Base-by-base conservation (phyloP, 1,140 invertebrate species). In the Patella vulgata region DNA sequence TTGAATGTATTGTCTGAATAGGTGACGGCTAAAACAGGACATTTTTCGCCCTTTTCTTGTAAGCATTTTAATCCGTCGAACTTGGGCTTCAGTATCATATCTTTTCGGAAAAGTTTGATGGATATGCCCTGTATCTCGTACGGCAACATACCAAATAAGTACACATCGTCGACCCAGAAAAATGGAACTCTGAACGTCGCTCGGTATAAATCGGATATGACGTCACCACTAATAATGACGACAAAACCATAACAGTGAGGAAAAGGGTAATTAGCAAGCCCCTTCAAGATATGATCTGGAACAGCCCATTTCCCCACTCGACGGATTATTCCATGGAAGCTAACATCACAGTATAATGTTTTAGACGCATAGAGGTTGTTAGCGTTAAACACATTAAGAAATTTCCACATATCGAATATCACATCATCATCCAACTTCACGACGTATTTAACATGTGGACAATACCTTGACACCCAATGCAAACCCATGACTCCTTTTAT, bases 401-500 rank as follows among this genome's bases (percentile, higher is more conserved):
- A 21, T 6, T 51, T 31, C 19, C 89, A 89, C 11, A 94, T 73
- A 82, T 94, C 90, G 19, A 93, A 87, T 33, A 92, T 89, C 60
- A 91, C 92, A 77, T 96, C 94, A 81, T 96, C 93, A 79, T 96
- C 94, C 80, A 93, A 89, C 87, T 96, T 96, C 14, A 95, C 86
- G 14, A 95, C 87, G 71, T 88, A 93, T 60, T 88, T 84, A 1
- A 88, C 86, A 23, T 86, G 80, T 6, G 73, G 70, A 79, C 93
- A 96, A 66, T 88, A 85, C 9, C 79, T 81, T 1, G 85, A 75
- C 0, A 88, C 89, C 93, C 93, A 96, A 69, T 88, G 86, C 25
- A 95, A 78, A 0, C 92, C 93, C 92, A 95, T 94, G 0, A 93
- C 76, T 74, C 94, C 92, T 46, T 75, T 75, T 8, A 61, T 36